Conservation (phyloP, 2,113 vertebrate species). For the Gnathonemus echidnorhynchus region DNA sequence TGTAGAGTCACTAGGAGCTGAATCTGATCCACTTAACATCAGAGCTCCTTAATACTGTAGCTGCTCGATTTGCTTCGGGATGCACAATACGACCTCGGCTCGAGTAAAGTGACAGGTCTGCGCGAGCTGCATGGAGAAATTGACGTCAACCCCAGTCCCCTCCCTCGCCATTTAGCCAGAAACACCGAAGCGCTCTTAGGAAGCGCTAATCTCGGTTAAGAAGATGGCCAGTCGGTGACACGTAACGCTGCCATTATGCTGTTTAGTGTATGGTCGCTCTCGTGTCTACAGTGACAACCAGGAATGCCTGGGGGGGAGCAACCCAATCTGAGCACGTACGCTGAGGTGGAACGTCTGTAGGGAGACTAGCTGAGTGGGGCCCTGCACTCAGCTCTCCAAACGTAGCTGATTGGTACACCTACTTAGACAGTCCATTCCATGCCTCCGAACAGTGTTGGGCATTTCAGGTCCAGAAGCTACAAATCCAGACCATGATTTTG, state of each 20-base stretch:
- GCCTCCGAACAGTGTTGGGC: too few relatives aligned
- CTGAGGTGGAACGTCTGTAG: constrained; percentile 10
- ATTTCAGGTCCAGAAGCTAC: too few relatives aligned
- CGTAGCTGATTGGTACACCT: background rate
- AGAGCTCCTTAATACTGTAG: background rate
- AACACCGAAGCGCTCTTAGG: background rate
- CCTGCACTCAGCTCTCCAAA: background rate
- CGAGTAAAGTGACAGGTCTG: background rate
- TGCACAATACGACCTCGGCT: background rate
- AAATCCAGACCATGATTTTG: too few relatives aligned
- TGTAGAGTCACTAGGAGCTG: background rate
- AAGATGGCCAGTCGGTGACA: background rate
- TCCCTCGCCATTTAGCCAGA: background rate
- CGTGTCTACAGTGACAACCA: constrained; percentile 9
- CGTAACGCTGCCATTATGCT: too few relatives aligned
- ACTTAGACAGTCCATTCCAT: background rate
- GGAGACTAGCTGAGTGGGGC: constrained; percentile 17
- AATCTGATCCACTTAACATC: background rate
- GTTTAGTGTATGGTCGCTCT: background rate
- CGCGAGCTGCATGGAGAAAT: background rate
- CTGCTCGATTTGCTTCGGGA: background rate
- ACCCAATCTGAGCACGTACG: constrained; percentile 9
- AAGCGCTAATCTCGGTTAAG: background rate
- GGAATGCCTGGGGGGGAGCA: constrained; percentile 13
- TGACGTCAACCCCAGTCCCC: background rate